Percentiles rank a stretch among this genome's conserved stretches.
Evolutionary conservation across 2,888 invertebrate species (phyloP).

Genomic region (Aricia artaxerxes): DNA sequence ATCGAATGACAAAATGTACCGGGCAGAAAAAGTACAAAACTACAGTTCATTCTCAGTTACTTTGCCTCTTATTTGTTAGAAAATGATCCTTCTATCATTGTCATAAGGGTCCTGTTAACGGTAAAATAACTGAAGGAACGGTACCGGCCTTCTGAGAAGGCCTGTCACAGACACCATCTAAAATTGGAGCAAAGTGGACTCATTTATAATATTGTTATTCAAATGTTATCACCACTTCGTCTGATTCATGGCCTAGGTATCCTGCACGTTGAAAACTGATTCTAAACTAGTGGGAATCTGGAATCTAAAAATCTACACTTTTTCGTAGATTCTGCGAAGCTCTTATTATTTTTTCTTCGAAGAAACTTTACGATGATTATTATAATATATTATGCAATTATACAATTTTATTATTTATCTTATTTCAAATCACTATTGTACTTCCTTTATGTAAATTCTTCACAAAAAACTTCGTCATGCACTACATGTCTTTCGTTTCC

Average conservation of each 20-base stretch:
- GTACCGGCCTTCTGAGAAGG: not conserved
- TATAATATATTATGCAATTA: too few species aligned
- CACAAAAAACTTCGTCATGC: not conserved
- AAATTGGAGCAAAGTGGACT: not conserved
- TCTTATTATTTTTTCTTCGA: too few species aligned
- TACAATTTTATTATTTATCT: too few species aligned
- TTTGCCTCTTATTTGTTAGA: not conserved
- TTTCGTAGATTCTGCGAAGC: too few species aligned
- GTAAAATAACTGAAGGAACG: too few species aligned
- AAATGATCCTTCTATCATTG: not conserved
- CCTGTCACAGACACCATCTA: conserved; percentile 11
- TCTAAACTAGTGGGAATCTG: not conserved
- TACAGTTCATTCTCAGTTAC: not conserved
- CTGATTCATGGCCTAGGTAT: not conserved
- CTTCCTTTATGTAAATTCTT: not conserved
- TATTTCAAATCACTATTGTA: too few species aligned
- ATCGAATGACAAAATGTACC: not conserved
- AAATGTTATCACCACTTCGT: not conserved
- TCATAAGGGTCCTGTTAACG: not conserved
- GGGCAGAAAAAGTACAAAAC: not conserved
- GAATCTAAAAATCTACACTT: too few species aligned
- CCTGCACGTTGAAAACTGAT: not conserved
- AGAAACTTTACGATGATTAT: too few species aligned
- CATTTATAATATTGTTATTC: not conserved
- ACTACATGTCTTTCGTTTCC: not conserved